phyloP scores from a whole-genome alignment of 2,888 invertebrate species.

The Troides oblongomaculatus region DNA sequence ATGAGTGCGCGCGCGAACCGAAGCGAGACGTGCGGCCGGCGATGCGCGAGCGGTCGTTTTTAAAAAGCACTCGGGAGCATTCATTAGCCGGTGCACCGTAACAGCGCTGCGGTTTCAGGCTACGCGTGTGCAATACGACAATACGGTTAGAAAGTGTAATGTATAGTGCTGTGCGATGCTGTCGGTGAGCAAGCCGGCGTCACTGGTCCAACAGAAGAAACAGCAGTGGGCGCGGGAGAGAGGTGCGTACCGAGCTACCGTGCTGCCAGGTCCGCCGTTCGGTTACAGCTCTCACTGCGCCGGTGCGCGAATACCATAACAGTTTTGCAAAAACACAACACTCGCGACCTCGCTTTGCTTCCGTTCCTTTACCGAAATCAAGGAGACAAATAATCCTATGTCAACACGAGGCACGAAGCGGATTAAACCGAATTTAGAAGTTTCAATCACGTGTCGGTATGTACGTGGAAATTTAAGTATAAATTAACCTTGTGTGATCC shows the following conservation, averaged over 20 bases:
- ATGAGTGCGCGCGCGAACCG: constrained; percentile 72
- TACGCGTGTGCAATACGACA: constrained; percentile 68
- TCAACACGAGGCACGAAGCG: constrained; percentile 33
- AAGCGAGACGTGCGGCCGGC: constrained; percentile 64
- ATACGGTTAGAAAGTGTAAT: constrained; percentile 74
- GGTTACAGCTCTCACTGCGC: not conserved
- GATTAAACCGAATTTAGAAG: constrained; percentile 14
- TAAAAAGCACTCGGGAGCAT: constrained; percentile 62
- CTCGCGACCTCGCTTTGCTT: constrained; percentile 6
- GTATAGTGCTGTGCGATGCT: constrained; percentile 73
- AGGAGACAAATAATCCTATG: constrained; percentile 26
- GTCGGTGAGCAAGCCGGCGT: constrained; percentile 76
- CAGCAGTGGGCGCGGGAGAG: constrained; percentile 96
- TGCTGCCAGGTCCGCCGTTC: constrained; percentile 1
- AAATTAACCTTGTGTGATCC: not conserved
- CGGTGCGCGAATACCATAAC: constrained; percentile 10
- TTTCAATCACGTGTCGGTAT: constrained; percentile 22
- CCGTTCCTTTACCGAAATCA: constrained; percentile 1
- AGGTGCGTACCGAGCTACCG: constrained; percentile 81
- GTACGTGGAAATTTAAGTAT: constrained; percentile 15
- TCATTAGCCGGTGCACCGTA: constrained; percentile 75
- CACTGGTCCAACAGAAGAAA: constrained; percentile 92
- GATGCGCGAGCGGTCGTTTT: constrained; percentile 68
- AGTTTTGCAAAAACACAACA: constrained; percentile 13
- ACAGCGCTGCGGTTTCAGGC: constrained; percentile 60